Percentiles rank a stretch among this genome's conserved stretches.
Evolutionary conservation across 2,888 invertebrate genomes (phyloP).

Genomic region (Ophion ventricosus): DNA sequence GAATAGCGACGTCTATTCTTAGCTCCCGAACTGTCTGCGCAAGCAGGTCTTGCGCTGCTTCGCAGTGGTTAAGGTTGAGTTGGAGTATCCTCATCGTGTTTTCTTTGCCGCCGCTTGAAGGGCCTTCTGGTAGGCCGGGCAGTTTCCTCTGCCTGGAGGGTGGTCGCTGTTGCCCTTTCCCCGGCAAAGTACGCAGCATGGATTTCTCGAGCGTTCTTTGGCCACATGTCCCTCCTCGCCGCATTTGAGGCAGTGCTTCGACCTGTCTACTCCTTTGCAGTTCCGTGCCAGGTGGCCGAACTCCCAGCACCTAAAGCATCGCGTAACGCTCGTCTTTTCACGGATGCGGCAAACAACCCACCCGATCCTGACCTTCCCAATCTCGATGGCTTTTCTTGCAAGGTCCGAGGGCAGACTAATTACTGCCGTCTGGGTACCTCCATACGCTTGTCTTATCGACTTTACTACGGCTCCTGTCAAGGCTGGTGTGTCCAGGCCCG

Average conservation of each 20-base stretch:
- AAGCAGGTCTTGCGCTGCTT: constrained; percentile 7
- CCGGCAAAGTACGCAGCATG: constrained; percentile 48
- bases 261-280: constrained; percentile 44
- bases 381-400: constrained; percentile 38
- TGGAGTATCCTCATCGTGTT: constrained; percentile 55
- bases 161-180: constrained; percentile 35
- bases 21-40: constrained; percentile 16
- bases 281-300: constrained; percentile 51
- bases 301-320: constrained; percentile 62
- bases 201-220: constrained; percentile 33
- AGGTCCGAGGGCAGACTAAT: constrained; percentile 37
- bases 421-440: constrained; percentile 17
- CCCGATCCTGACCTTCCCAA: constrained; percentile 41
- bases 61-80: no score
- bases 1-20: constrained; percentile 55
- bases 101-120: constrained; percentile 32
- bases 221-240: constrained; percentile 58
- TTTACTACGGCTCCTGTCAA: no score
- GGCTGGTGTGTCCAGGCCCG: no score
- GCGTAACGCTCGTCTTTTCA: constrained; percentile 25
- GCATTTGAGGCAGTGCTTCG: constrained; percentile 57
- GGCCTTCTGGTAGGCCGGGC: constrained; percentile 53
- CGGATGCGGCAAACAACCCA: constrained; percentile 60
- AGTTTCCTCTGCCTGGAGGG: constrained; percentile 42
- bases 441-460: no score